phyloP scores from a whole-genome alignment of 2,113 vertebrate genomes.

The Coptodon bakossiorum region DNA sequence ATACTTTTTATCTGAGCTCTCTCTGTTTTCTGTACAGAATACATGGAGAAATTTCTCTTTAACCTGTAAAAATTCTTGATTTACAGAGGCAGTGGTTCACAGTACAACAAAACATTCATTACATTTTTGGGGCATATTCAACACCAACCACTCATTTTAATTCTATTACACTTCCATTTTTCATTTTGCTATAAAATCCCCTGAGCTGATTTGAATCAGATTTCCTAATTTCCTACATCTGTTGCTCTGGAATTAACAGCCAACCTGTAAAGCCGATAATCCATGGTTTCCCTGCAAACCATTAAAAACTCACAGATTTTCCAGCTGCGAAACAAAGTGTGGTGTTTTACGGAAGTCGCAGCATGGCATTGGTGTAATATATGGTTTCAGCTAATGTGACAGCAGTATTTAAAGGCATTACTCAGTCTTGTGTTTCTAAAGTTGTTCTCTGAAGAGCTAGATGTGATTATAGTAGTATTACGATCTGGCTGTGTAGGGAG shows the following conservation, averaged over 20 bases:
- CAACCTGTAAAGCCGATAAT: neutral
- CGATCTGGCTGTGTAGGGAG: neutral
- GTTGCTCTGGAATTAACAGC: neutral
- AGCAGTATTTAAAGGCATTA: neutral
- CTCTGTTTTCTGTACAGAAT: neutral
- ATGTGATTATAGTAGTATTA: conserved; percentile 28
- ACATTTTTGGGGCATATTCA: conserved; percentile 1
- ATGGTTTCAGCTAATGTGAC: neutral
- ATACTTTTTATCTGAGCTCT: neutral
- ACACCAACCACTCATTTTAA: neutral
- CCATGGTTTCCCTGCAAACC: neutral
- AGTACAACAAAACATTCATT: conserved; percentile 12
- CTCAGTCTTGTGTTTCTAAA: neutral
- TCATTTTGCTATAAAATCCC: neutral
- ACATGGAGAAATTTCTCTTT: neutral
- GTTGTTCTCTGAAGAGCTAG: neutral
- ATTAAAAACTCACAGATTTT: neutral
- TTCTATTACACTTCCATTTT: conserved; percentile 15
- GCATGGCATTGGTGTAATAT: neutral
- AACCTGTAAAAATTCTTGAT: neutral
- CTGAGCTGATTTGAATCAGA: conserved; percentile 8
- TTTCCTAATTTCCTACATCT: neutral
- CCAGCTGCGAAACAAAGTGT: neutral
- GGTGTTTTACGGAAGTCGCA: neutral
- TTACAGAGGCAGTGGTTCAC: neutral